Percentiles rank a stretch among this genome's conserved stretches.
phyloP scores from a whole-genome alignment of 2,113 vertebrate genomes.

The Pomatostomus ruficeps region DNA sequence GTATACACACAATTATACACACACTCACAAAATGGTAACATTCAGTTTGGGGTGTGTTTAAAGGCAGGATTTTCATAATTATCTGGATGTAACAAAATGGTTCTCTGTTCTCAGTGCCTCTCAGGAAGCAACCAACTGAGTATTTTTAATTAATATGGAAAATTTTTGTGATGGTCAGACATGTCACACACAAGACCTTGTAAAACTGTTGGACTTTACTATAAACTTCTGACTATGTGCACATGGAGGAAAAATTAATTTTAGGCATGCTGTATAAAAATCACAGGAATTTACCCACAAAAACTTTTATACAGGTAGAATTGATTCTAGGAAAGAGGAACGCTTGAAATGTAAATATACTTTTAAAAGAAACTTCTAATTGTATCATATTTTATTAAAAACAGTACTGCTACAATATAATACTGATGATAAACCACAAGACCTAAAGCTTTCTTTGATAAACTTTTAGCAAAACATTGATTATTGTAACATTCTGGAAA shows the following conservation, averaged over 20 bases:
- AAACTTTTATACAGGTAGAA: neutral
- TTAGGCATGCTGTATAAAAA: neutral
- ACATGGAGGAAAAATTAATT: neutral
- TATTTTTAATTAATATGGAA: neutral
- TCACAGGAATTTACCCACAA: neutral
- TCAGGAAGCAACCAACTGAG: neutral
- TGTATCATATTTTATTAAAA: neutral
- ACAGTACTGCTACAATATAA: neutral
- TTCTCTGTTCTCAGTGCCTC: neutral
- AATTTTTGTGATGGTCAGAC: neutral
- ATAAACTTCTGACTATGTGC: neutral
- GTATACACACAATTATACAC: neutral
- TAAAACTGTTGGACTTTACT: neutral
- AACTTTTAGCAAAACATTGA: neutral
- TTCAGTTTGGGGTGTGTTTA: neutral
- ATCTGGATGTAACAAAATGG: neutral
- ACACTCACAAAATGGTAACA: neutral
- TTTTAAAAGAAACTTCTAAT: neutral
- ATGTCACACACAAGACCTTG: rapidly evolving
- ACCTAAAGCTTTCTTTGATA: neutral
- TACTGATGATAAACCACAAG: neutral
- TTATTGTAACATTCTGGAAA: neutral
- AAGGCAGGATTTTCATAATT: neutral
- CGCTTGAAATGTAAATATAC: neutral
- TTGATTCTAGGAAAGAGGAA: neutral